Base-by-base conservation (phyloP, 2,797 vertebrate genomes). In the Trematomus bernacchii region DNA sequence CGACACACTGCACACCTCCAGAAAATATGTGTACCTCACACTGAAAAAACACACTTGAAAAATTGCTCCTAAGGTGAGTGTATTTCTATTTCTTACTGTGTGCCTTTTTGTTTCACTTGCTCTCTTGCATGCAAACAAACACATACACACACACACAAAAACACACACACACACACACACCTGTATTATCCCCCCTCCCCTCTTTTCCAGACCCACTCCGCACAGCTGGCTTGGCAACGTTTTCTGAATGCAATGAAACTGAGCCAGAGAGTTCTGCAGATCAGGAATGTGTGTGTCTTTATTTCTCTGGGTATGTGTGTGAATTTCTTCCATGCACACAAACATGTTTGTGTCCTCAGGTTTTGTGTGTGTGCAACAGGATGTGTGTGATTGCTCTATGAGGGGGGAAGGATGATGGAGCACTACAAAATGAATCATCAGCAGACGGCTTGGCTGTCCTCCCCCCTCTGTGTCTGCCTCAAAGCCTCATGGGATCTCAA, bases 101-200 rank as follows among this genome's bases (percentile, higher is more conserved):
- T 70, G 60, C 55, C 47, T 77, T 50, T 77, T 74, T 66, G 52
- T 83, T 54, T 52, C 43, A 18, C 40, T 62, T 0, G 7, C 52
- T 58, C 64, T 79, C 52, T 69, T 68, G 60, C 55, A 66, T 58
- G 51, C 51, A 83, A 66, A 81, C 40, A 73, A 64, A 80, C 57
- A 71, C 27, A 55, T 53, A 70, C 70, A 76, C 23, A 68, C 55
- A 52, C 50, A 73, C 27, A 57, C 53, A 65, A 73, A 74, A 75
- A 66, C 30, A 57, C 44, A 86, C 89, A 89, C 89, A 86, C 90
- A 89, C 89, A 86, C 73, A 74, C 77, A 86, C 90, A 89, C 89
- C 87, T 88, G 87, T 76, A 37, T 52, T 51, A 79, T 37, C 40
- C 37, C 61, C 21, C n/a, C 7, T 21, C 53, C 14, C 53, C 18